Evolutionary conservation across 1,140 invertebrate genomes (phyloP), one percentile per base, ranked within the genome.

Genomic region (Chrysopa pallens): DNA sequence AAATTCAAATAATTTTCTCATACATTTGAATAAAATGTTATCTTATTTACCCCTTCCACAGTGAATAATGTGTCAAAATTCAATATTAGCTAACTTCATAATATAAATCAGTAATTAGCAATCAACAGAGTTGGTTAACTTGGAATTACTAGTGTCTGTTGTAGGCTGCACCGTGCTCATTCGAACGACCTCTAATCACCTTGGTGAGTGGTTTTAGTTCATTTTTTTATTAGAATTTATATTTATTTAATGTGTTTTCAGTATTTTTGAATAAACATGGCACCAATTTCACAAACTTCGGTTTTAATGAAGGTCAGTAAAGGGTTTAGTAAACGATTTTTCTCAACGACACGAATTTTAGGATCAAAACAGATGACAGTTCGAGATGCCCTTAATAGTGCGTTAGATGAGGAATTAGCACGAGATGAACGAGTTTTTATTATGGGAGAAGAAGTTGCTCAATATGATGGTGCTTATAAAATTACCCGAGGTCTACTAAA

Each of bases 391-490:
- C 62, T 98, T 8, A 98, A 98, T 66, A 71, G 81, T 29, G 96
- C 95, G 0, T 69, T 98, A 55, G 93, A 98, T 60, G 95, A 99
- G 61, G 95, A 98, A 69, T 84, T 99, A 73, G 81, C 84, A 56
- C 72, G 80, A 45, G 95, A 99, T 62, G 88, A 96, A 28, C 76
- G 74, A 43, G 94, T 99, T 0, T 95, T 97, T 62, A 55, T 99
- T 13, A 52, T 98, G 36, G 95, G 95, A 29, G 46, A 98, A 66
- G 95, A 99, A 70, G 95, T 98, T 1, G 94, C 93, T n/a, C 74
- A 85, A 62, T 98, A 97, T 55, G 94, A 98, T 60, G 95, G 95
- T 44, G 93, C 94, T 15, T 98, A 98, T 54, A 98, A 98, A 81
- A 81, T 91, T 17, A 51, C 78, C 28, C 80, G 89, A 56, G 93